phyloP scores from a whole-genome alignment of 2,113 vertebrate genomes.

The Pterocles burchelli region DNA sequence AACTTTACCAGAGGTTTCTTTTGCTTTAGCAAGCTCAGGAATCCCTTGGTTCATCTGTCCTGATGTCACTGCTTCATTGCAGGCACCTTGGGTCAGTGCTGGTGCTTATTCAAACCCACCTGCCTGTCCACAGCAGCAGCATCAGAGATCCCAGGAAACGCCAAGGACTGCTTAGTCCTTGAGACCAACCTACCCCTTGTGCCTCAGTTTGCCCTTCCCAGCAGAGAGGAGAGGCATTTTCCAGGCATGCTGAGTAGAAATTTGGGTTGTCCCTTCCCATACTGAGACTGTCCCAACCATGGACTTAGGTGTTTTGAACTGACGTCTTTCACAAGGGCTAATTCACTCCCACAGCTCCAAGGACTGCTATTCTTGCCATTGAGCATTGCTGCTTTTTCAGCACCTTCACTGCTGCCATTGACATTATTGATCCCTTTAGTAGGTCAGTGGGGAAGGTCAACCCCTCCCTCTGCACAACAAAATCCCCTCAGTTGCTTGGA shows the following conservation, averaged over 20 bases:
- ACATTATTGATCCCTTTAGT: neutral
- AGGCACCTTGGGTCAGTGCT: neutral
- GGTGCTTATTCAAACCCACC: too few species aligned
- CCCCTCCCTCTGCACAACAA: neutral
- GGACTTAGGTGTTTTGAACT: neutral
- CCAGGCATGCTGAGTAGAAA: neutral
- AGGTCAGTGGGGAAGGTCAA: neutral
- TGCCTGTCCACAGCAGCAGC: neutral
- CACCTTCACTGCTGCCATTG: neutral
- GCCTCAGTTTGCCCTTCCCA: neutral
- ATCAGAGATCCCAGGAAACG: neutral
- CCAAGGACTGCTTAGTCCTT: neutral
- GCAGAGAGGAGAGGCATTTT: neutral
- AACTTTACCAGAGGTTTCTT: neutral
- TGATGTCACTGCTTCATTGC: too few species aligned
- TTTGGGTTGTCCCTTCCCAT: too few species aligned
- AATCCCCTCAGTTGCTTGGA: neutral
- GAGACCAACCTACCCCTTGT: neutral
- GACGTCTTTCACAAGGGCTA: neutral
- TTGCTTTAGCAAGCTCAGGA: neutral
- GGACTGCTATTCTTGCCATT: neutral
- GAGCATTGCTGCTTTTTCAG: neutral
- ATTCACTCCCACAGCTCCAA: neutral
- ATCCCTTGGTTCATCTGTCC: neutral
- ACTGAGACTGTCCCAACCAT: neutral